A percentile compares a stretch with the other conserved stretches of the same genome.
Conservation (phyloP, 1,140 invertebrate genomes). For the Habropoda laboriosa region DNA sequence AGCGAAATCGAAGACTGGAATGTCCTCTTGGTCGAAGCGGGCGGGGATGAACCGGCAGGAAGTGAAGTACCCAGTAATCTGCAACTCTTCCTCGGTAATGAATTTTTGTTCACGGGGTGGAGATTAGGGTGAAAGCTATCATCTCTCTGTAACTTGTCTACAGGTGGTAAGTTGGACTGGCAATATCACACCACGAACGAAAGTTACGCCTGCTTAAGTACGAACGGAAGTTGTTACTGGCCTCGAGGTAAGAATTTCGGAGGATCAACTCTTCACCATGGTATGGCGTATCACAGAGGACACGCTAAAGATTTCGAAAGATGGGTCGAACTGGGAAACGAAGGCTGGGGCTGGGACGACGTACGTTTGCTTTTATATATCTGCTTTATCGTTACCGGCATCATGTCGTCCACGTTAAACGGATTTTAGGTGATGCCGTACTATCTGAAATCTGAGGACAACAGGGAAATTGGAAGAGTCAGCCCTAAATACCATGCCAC, state of each 20-base stretch:
- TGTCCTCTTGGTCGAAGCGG: constrained; percentile 84
- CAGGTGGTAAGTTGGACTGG: constrained; percentile 92
- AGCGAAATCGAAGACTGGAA: constrained; percentile 77
- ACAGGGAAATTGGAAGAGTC: constrained; percentile 81
- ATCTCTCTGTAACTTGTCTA: constrained; percentile 22
- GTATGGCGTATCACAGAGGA: constrained; percentile 87
- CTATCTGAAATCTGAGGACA: constrained; percentile 83
- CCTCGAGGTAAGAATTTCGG: constrained; percentile 81
- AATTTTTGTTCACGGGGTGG: background rate
- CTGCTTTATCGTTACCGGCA: background rate
- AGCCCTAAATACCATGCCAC: constrained; percentile 76
- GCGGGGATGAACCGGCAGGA: constrained; percentile 78
- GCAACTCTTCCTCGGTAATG: constrained; percentile 66
- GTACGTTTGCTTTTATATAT: constrained; percentile 55
- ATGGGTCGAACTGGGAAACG: constrained; percentile 82
- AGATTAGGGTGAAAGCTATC: background rate
- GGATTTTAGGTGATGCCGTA: constrained; percentile 81
- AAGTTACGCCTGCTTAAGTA: constrained; percentile 88
- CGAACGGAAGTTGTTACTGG: constrained; percentile 74
- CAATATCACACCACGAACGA: constrained; percentile 94
- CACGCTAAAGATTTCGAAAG: constrained; percentile 84
- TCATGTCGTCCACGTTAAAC: no score
- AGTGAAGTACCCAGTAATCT: constrained; percentile 72
- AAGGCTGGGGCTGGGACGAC: constrained; percentile 85
- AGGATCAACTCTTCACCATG: constrained; percentile 84